Evolutionary conservation across 2,797 vertebrate species (phyloP).

Genomic region (Coregonus suidteri): DNA sequence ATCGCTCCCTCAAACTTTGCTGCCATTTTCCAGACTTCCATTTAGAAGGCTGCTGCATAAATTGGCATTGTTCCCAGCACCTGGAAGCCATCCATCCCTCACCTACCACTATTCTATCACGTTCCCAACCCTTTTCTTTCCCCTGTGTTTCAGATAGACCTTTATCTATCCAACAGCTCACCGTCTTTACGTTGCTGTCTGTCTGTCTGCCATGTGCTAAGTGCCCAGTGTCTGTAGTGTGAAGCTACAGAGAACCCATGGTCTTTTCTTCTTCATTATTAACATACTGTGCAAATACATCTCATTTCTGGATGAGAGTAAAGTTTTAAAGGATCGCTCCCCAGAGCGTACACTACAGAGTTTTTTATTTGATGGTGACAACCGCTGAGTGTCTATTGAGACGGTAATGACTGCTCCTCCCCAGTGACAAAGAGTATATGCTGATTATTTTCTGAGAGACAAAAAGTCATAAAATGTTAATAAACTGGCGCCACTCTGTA

Average conservation of each 20-base stretch:
- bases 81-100: slow-evolving; percentile 33
- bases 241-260: slow-evolving; percentile 3
- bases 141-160: slow-evolving; percentile 19
- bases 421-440: slow-evolving; percentile 60
- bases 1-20: slow-evolving; percentile 34
- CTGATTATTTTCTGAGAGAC: slow-evolving; percentile 71
- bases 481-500: slow-evolving; percentile 74
- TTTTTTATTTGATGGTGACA: slow-evolving; percentile 43
- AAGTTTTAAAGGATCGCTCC: slow-evolving; percentile 12
- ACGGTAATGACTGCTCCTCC: slow-evolving; percentile 39
- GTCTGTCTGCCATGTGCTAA: slow-evolving; percentile 6
- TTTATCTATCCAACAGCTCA: slow-evolving; percentile 33
- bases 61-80: slow-evolving; percentile 29
- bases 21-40: slow-evolving; percentile 41
- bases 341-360: slow-evolving; percentile 4
- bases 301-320: slow-evolving; percentile 21
- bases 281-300: slow-evolving; percentile 16
- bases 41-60: slow-evolving; percentile 26
- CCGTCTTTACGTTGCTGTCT: slow-evolving; percentile 23
- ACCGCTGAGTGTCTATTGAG: slow-evolving; percentile 59
- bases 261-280: slow-evolving; percentile 19
- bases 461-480: slow-evolving; percentile 74
- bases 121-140: slow-evolving; percentile 33
- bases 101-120: slow-evolving; percentile 27
- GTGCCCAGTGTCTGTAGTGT: slow-evolving; percentile 9